Base-by-base conservation (phyloP, 2,113 vertebrate species). In the Sebastes fasciatus region DNA sequence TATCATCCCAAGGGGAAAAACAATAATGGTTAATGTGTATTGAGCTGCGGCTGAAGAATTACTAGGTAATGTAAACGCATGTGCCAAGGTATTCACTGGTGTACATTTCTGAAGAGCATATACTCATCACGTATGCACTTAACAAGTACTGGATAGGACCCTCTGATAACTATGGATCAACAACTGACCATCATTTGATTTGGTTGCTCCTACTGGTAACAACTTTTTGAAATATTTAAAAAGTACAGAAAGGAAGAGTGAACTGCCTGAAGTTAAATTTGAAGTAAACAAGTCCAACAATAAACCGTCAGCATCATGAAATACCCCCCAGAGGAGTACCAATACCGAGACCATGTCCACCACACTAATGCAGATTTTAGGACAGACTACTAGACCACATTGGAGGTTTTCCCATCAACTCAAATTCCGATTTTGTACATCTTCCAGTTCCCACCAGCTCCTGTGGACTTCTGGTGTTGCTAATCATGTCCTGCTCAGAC, bases 21-120 rank as follows among this genome's bases (percentile, higher is more conserved):
- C 54, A 49, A 51, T 8, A 26, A 43, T 8, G 10, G 62, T 78
- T 68, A 68, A 77, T 73, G 54, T 77, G 52, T 77, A 54, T 6
- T 51, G 11, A 49, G 11, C 48, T 64, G 43, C 4, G 14, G 23
- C 5, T 23, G 9, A 61, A 42, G 1, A 61, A 34, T 23, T 17
- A 73, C 12, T 1, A 58, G 14, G n/a, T 11, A 4, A 58, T 40
- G 6, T 34, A 42, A 67, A 66, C 40, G 57, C 55, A 52, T 45
- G 23, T 23, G 26, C 13, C 11, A 60, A 68, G 12, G 7, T 51
- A 12, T 69, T 42, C 45, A 49, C 4, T 67, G 52, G 48, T 54
- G 8, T n/a, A 10, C 60, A 42, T 7, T 64, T 54, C 26, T 46
- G 48, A 5, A 48, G 9, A 34, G 9, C 21, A 62, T 40, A 12